Base-by-base conservation (phyloP, 1,140 invertebrate species). In the Dendrolimus punctatus region DNA sequence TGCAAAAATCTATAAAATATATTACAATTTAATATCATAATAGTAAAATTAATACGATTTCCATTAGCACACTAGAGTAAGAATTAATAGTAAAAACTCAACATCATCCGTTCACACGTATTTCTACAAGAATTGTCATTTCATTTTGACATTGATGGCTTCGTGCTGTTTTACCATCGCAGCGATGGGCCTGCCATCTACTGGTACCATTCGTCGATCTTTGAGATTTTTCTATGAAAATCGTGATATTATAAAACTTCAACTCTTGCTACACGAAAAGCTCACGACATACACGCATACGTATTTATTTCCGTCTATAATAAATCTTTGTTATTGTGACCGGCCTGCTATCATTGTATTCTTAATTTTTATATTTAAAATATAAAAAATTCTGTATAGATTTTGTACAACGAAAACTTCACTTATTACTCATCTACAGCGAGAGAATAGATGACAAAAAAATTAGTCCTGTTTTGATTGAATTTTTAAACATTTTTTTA, bases 61-160 rank as follows among this genome's bases (percentile, higher is more conserved):
- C 23, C 71, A 85, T 83, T 85, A 85, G 79, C 82, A 85, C 82
- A 76, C 80, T 85, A 83, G 58, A 72, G 64, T 81, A 82, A 78
- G 59, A 76, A 82, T 80, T 82, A 82, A 81, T 76, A 74, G 66
- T 76, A 68, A 75, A 77, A 23, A 23, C 23, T 23, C 23, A 23
- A 69, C 70, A 56, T 74, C 67, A 64, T 49, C 68, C 77, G 68
- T 53, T 62, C 77, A 75, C 49, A 48, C 68, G 60, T 54, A 48
- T 23, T 23, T 23, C 1, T 41, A 73, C 71, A 75, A 75, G 64
- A 76, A 55, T 73, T 80, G 69, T 74, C 65, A 78, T 68, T 75
- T 76, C 71, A 70, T 65, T 71, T 44, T 5, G 53, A 37, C 39
- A 53, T 50, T 55, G 8, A 48, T 4, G 5, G 53, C 23, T 46